phyloP scores from a whole-genome alignment of 2,797 vertebrate species.

The Sebastes itinus region DNA sequence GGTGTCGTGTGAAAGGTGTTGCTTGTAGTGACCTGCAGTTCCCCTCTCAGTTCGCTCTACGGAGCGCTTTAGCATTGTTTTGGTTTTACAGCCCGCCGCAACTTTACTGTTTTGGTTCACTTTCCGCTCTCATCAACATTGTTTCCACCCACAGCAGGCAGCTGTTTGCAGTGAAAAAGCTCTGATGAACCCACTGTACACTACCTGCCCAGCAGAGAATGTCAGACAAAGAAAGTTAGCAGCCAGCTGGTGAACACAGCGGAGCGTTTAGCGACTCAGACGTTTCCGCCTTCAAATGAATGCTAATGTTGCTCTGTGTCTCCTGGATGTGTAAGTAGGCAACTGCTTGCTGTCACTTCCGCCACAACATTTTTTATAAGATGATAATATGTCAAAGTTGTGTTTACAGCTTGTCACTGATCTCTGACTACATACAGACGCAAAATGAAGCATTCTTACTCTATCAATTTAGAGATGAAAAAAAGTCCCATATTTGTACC shows the following conservation, averaged over 20 bases:
- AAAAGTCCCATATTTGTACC: too few species aligned
- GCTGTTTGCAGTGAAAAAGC: neutral
- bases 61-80: neutral
- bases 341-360: neutral
- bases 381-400: neutral
- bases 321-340: neutral
- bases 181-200: neutral
- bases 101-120: neutral
- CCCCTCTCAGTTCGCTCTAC: neutral
- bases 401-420: neutral
- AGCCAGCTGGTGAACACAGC: neutral
- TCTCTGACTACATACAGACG: neutral
- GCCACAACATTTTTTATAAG: neutral
- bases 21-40: neutral
- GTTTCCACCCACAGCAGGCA: neutral
- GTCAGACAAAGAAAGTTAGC: neutral
- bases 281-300: neutral
- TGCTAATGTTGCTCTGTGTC: neutral
- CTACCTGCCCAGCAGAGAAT: neutral
- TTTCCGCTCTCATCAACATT: neutral
- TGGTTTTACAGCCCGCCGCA: neutral
- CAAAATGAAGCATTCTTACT: too few species aligned
- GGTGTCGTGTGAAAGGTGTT: neutral
- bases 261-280: neutral
- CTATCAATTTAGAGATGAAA: too few species aligned